phyloP scores from a whole-genome alignment of 2,888 invertebrate genomes.

The Drosophila anomelani region DNA sequence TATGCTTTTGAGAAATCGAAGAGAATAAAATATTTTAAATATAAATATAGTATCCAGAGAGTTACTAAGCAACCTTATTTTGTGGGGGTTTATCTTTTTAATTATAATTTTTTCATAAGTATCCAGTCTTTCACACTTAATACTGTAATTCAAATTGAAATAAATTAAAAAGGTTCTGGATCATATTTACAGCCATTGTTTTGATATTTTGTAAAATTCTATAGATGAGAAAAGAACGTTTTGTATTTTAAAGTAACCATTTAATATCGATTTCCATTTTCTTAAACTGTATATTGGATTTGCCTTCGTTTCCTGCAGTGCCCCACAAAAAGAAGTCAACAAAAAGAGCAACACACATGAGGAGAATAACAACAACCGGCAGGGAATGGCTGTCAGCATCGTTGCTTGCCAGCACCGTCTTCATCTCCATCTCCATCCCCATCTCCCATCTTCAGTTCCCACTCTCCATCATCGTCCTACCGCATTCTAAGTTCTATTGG shows the following conservation, averaged over 20 bases:
- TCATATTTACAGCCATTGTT: not conserved
- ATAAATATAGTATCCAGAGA: too few relatives aligned
- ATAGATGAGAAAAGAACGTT: not conserved
- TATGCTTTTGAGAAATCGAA: not conserved
- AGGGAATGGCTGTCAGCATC: constrained; percentile 24
- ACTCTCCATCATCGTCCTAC: constrained; percentile 57
- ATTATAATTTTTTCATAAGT: too few relatives aligned
- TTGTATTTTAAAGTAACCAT: too few relatives aligned
- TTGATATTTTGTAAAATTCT: not conserved
- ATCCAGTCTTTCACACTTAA: too few relatives aligned
- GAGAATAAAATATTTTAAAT: not conserved
- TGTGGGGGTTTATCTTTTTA: too few relatives aligned
- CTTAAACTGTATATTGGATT: not conserved
- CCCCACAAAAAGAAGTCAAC: constrained; percentile 32
- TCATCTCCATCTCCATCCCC: not conserved
- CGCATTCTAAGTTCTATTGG: constrained; percentile 82
- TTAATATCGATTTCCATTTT: not conserved
- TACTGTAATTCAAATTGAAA: too few relatives aligned
- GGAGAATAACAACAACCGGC: constrained; percentile 31
- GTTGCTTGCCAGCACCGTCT: constrained; percentile 6
- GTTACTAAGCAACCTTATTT: too few relatives aligned
- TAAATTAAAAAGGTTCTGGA: not conserved
- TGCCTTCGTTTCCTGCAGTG: constrained; percentile 60
- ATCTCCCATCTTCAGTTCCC: not conserved
- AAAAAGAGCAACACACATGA: constrained; percentile 19